Evolutionary conservation across 2,888 invertebrate species (phyloP), one percentile per base, ranked within the genome.

Genomic region (Hirtodrosophila trivittata): DNA sequence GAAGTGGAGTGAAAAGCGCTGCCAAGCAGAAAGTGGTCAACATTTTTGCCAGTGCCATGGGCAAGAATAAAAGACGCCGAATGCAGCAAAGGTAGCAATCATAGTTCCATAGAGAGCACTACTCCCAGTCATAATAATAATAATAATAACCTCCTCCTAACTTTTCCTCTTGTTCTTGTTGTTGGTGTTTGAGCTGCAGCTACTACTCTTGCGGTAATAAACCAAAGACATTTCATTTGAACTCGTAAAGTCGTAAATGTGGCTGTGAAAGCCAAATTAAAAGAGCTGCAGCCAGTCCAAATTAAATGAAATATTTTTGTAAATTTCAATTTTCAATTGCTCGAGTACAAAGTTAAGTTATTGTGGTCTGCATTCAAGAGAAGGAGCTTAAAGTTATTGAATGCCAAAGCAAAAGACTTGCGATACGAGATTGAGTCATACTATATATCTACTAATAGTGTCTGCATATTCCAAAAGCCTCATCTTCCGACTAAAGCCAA

Each of bases 21-120:
- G 49, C 71, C 75, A 80, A 69, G 84, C 80, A 75, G 77, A 83
- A 80, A 80, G 83, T 80, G 80, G 80, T 80, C 80, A 80, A 83
- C 80, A 80, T 80, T 83, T 80, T 80, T 80, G 80, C 80, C 83
- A 80, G 68, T 72, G 77, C 80, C 64, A 67, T 80, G 83, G 75
- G 80, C 83, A 83, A 80, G 80, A 64, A 80, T 80, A 80, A 80
- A 83, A 77, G 80, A 74, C 68, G 76, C 49, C 57, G 54, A 62
- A 60, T 74, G 81, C 74, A 65, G 52, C 62, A 73, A 78, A 78
- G 78, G 78, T 82, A 82, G 82, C 69, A 78, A 73, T 82, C 69
- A 73, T 75, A 66, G 70, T 82, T 63, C 78, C 68, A 60, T 60
- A n/a, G n/a, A 58, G 67, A 73, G 63, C 58, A 74, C 59, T 54